A percentile compares a stretch with the other conserved stretches of the same genome.
Evolutionary conservation across 2,888 invertebrate genomes (phyloP).

Genomic region (Coenonympha glycerion): DNA sequence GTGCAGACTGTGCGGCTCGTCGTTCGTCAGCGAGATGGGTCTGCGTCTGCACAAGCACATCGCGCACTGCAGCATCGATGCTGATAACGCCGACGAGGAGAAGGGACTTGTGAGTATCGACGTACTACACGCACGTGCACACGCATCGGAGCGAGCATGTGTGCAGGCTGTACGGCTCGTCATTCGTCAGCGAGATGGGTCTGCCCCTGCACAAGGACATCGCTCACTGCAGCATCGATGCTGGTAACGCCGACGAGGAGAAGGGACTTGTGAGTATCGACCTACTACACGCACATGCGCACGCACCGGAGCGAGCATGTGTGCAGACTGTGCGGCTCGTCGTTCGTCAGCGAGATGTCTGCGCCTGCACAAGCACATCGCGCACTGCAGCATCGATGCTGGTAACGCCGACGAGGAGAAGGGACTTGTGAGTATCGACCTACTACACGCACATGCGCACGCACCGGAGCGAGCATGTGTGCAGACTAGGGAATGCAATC

Average conservation of each 20-base stretch:
- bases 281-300: slow-evolving; percentile 61
- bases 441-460: slow-evolving; percentile 65
- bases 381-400: slow-evolving; percentile 39
- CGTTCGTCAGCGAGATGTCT: slow-evolving; percentile 56
- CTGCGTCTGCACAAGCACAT: slow-evolving; percentile 49
- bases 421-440: slow-evolving; percentile 38
- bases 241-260: not conserved
- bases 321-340: slow-evolving; percentile 55
- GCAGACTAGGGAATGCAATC: too few species aligned
- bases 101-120: slow-evolving; percentile 38
- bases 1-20: slow-evolving; percentile 56
- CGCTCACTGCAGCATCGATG: slow-evolving; percentile 45
- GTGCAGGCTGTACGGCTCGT: slow-evolving; percentile 56
- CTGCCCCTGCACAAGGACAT: slow-evolving; percentile 49
- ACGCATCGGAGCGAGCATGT: slow-evolving; percentile 56
- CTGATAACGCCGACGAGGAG: not conserved
- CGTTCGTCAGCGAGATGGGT: slow-evolving; percentile 57
- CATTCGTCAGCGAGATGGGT: slow-evolving; percentile 57
- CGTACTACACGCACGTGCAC: slow-evolving; percentile 65
- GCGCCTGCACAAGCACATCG: slow-evolving; percentile 48
- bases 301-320: slow-evolving; percentile 56
- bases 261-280: slow-evolving; percentile 38
- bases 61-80: slow-evolving; percentile 45
- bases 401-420: not conserved
- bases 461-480: slow-evolving; percentile 54